These are phyloP conservation scores for Acropora tenuis DNA, from an alignment of 64 coral and sea anemone genomes.

Conservation along the genomic window DNA sequence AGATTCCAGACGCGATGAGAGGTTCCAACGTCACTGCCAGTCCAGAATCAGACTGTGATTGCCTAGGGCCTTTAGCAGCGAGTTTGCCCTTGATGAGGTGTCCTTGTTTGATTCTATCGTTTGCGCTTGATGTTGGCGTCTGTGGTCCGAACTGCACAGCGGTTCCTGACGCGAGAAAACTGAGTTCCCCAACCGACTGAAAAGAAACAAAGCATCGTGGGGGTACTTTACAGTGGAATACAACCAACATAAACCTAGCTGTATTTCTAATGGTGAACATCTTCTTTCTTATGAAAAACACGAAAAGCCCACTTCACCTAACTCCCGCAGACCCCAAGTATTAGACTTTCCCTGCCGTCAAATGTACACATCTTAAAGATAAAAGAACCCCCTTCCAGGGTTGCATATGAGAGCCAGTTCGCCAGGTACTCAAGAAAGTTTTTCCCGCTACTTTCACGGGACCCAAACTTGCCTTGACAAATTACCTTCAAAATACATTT, in stretches of 20 bases:
- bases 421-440: no score
- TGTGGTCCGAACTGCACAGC: slow-evolving; percentile 45
- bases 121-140: neutral
- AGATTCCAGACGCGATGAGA: slow-evolving; percentile 46
- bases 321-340: no score
- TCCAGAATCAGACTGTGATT: slow-evolving; percentile 34
- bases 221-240: neutral
- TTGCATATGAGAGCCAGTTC: no score
- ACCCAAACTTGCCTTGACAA: neutral
- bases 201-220: neutral
- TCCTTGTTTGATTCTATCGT: slow-evolving; percentile 3
- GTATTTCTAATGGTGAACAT: no score
- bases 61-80: neutral
- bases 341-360: no score
- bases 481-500: no score
- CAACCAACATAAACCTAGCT: no score
- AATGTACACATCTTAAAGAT: no score
- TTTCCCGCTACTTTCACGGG: neutral
- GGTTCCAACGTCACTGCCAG: slow-evolving; percentile 1
- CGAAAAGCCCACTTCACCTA: no score
- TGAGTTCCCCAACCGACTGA: slow-evolving; percentile 53
- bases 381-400: no score
- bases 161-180: slow-evolving; percentile 50
- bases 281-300: no score
- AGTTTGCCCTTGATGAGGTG: slow-evolving; percentile 64